Evolutionary conservation across 2,888 invertebrate species (phyloP).

Genomic region (Xanthia togata): DNA sequence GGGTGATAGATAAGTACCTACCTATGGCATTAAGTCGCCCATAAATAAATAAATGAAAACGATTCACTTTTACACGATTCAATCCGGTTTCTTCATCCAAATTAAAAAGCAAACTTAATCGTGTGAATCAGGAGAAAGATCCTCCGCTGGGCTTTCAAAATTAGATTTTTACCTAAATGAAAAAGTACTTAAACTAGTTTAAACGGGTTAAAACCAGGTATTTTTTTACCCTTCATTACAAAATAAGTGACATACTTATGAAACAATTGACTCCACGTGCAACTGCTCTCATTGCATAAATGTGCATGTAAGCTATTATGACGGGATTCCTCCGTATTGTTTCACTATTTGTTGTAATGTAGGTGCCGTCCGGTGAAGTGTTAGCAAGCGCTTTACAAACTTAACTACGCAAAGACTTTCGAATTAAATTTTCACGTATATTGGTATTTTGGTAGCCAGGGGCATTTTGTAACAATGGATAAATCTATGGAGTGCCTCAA

Average conservation of each 20-base stretch:
- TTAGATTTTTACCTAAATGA: not conserved
- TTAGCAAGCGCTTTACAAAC: not conserved
- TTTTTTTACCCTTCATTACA: not conserved
- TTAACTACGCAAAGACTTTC: not conserved
- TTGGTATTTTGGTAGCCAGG: not conserved
- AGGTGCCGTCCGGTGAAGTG: conserved; percentile 29
- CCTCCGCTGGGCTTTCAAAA: not conserved
- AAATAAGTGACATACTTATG: conserved; percentile 1
- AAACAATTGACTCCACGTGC: conserved; percentile 6
- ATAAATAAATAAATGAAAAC: not conserved
- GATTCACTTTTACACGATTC: not conserved
- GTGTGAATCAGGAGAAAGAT: not conserved
- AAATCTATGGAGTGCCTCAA: not conserved
- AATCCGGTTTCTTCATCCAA: no score
- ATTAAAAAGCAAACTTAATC: not conserved
- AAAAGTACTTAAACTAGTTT: not conserved
- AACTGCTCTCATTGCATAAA: conserved; percentile 38
- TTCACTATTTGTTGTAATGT: conserved; percentile 15
- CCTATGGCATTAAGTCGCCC: not conserved
- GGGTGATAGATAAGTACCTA: no score
- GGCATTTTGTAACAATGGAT: not conserved
- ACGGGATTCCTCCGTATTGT: conserved; percentile 18
- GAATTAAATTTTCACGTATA: not conserved
- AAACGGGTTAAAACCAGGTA: not conserved
- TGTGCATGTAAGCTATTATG: conserved; percentile 20